These are phyloP conservation scores for Girardinichthys multiradiatus DNA, from an alignment of 2,113 vertebrate genomes.

Conservation along the genomic window DNA sequence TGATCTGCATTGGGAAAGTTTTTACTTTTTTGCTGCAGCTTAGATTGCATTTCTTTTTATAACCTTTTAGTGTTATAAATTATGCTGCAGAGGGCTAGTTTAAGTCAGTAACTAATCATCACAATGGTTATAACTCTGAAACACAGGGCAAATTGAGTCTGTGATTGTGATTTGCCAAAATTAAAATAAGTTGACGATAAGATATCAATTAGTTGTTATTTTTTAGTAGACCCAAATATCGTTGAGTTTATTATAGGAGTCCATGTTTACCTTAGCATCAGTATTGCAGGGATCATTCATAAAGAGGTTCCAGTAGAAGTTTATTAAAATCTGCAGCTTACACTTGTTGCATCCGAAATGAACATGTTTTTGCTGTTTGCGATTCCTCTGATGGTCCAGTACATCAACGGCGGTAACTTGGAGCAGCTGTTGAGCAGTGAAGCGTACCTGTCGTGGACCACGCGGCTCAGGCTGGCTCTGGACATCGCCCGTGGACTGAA, in stretches of 20 bases:
- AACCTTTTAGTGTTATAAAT: no score
- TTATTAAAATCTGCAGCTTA: background rate
- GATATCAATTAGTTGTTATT: no score
- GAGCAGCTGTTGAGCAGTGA: slow-evolving; percentile 95
- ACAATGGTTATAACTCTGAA: no score
- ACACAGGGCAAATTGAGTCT: no score
- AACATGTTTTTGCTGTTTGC: background rate
- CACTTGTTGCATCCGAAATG: background rate
- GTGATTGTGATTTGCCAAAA: no score
- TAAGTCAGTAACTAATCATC: no score
- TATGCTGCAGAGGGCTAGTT: no score
- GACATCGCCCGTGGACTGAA: slow-evolving; percentile 89
- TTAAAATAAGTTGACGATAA: no score
- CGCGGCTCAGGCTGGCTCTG: slow-evolving; percentile 86
- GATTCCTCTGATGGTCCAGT: slow-evolving; percentile 75
- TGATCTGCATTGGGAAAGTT: background rate
- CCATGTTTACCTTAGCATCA: background rate
- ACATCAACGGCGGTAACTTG: slow-evolving; percentile 95
- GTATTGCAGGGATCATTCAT: background rate
- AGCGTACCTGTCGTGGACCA: slow-evolving; percentile 86
- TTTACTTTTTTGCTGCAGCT: background rate
- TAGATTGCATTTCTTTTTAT: background rate
- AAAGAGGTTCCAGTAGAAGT: background rate
- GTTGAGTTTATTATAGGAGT: no score
- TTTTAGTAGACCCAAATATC: no score